Conservation (phyloP, 2,113 vertebrate genomes). For the Callithrix jacchus region DNA sequence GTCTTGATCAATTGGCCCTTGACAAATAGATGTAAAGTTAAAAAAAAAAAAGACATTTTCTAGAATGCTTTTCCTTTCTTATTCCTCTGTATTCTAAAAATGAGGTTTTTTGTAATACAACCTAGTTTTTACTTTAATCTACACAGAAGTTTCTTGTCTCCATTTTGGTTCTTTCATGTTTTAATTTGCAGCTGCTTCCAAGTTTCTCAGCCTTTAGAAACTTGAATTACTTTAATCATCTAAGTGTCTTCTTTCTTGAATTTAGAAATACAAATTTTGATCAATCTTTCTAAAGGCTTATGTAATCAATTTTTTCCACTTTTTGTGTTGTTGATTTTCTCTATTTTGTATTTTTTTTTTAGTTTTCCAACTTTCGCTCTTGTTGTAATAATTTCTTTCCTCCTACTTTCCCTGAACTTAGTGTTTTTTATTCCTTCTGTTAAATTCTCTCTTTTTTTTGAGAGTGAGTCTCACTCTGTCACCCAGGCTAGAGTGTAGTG, state of each 20-base stretch:
- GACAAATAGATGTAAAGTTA: neutral
- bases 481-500: no score
- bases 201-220: neutral
- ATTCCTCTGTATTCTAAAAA: neutral
- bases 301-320: neutral
- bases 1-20: neutral
- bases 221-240: neutral
- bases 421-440: neutral
- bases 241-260: constrained; percentile 24
- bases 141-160: neutral
- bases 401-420: neutral
- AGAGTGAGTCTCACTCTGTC: no score
- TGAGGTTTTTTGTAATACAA: neutral
- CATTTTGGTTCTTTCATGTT: neutral
- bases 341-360: neutral
- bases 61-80: no score
- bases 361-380: neutral
- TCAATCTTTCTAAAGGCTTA: neutral
- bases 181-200: neutral
- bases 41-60: neutral
- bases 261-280: neutral
- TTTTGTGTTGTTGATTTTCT: neutral
- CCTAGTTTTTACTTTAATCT: neutral
- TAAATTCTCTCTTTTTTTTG: neutral
- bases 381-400: neutral